phyloP scores from a whole-genome alignment of 2,888 invertebrate species.

The Aproaerema taeniolella region DNA sequence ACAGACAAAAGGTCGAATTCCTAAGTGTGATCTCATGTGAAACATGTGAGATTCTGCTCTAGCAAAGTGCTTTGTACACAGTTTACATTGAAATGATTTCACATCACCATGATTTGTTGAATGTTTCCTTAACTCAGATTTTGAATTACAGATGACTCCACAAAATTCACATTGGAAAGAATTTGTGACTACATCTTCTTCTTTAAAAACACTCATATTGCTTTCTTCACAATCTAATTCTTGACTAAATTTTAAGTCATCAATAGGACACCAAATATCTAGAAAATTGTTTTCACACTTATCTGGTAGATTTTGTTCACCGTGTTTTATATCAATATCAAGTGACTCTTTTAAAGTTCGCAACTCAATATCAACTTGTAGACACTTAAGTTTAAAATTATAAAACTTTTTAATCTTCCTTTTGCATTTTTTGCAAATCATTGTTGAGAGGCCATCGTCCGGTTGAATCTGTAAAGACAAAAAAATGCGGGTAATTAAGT shows the following conservation, averaged over 20 bases:
- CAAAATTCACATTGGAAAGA: constrained; percentile 30
- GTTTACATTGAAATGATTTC: constrained; percentile 43
- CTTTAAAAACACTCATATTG: background rate
- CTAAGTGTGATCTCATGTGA: constrained; percentile 69
- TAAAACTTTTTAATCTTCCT: constrained; percentile 30
- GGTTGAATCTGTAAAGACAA: constrained; percentile 22
- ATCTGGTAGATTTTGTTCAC: too few relatives aligned
- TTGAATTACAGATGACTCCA: constrained; percentile 29
- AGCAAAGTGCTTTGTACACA: constrained; percentile 48
- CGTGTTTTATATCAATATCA: too few relatives aligned
- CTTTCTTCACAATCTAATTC: too few relatives aligned
- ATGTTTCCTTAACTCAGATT: constrained; percentile 35
- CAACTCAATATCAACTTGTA: constrained; percentile 18
- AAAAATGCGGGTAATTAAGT: background rate
- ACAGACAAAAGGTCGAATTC: constrained; percentile 67
- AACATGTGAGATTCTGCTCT: constrained; percentile 57
- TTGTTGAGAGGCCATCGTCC: constrained; percentile 26
- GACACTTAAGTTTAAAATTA: constrained; percentile 34
- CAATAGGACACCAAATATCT: too few relatives aligned
- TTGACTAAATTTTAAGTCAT: too few relatives aligned
- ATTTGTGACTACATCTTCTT: background rate
- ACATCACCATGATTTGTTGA: constrained; percentile 44
- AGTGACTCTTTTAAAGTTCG: constrained; percentile 5
- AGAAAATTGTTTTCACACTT: too few relatives aligned
- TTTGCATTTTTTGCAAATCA: constrained; percentile 30